These are phyloP conservation scores for Fratercula arctica DNA, from an alignment of 2,797 vertebrate genomes.

Conservation along the genomic window DNA sequence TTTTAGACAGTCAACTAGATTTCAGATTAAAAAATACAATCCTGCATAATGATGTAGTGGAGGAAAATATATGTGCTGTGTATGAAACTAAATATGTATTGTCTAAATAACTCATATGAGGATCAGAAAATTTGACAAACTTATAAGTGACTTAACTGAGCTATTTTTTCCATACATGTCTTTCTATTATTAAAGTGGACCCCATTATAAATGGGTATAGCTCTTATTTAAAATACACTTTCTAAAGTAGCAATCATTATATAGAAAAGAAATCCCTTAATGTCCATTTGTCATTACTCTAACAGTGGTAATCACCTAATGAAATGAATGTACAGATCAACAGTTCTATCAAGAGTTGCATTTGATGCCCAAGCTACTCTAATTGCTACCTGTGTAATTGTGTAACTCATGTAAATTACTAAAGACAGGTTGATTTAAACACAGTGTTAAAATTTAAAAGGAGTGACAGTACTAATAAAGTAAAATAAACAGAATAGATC, in stretches of 20 bases:
- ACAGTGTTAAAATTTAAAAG: slow-evolving; percentile 60
- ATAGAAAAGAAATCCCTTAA: neutral
- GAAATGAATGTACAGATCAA: neutral
- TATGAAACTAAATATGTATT: neutral
- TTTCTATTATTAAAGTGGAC: neutral
- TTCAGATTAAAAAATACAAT: neutral
- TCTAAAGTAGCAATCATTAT: neutral
- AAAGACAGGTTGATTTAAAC: slow-evolving; percentile 72
- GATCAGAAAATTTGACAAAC: neutral
- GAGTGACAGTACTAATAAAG: slow-evolving; percentile 68
- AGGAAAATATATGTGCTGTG: neutral
- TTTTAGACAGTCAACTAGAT: neutral
- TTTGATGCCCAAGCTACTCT: slow-evolving; percentile 39
- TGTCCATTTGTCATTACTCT: neutral
- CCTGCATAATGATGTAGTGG: neutral
- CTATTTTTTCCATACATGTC: neutral
- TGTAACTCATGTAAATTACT: slow-evolving; percentile 66
- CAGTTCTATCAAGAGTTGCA: neutral
- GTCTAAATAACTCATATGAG: neutral
- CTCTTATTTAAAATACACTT: neutral
- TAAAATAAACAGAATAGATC: slow-evolving; percentile 74
- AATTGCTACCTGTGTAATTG: slow-evolving; percentile 64
- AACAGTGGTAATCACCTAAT: neutral
- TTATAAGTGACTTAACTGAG: neutral
- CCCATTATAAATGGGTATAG: neutral